Evolutionary conservation across 2,113 vertebrate species (phyloP).

Genomic region (Pardalotus punctatus): DNA sequence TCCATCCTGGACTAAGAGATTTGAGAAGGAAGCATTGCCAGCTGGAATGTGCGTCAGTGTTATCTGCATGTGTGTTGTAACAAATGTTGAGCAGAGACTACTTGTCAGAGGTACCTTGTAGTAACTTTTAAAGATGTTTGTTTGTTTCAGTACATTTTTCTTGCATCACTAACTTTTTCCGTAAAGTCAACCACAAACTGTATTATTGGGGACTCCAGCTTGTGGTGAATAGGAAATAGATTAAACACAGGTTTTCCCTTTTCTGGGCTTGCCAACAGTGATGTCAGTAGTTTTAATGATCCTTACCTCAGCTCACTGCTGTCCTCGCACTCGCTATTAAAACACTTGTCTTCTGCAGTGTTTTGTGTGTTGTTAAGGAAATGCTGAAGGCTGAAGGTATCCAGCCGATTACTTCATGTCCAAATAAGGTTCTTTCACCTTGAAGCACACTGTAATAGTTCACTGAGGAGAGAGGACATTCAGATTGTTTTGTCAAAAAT

Average conservation of each 20-base stretch:
- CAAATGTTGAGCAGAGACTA: constrained; percentile 57
- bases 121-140: constrained; percentile 48
- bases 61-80: constrained; percentile 40
- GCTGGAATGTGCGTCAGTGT: not conserved
- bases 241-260: constrained; percentile 82
- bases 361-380: constrained; percentile 68
- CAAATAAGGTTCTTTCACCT: constrained; percentile 2
- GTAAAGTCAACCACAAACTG: constrained; percentile 69
- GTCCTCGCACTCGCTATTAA: not conserved
- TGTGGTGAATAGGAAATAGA: constrained; percentile 75
- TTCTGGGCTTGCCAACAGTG: constrained; percentile 73
- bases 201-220: constrained; percentile 72
- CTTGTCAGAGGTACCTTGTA: constrained; percentile 12
- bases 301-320: constrained; percentile 67
- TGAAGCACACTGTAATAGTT: not conserved
- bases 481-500: not conserved
- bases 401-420: constrained; percentile 3
- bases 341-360: constrained; percentile 11
- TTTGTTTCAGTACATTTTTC: constrained; percentile 65
- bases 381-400: constrained; percentile 56
- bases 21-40: not conserved
- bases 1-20: not conserved
- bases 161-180: constrained; percentile 70
- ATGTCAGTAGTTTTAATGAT: constrained; percentile 75
- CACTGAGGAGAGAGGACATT: not conserved